A percentile compares a stretch with the other conserved stretches of the same genome.
Evolutionary conservation across 2,797 vertebrate species (phyloP).

Genomic region (Enteromius fasciolatus): DNA sequence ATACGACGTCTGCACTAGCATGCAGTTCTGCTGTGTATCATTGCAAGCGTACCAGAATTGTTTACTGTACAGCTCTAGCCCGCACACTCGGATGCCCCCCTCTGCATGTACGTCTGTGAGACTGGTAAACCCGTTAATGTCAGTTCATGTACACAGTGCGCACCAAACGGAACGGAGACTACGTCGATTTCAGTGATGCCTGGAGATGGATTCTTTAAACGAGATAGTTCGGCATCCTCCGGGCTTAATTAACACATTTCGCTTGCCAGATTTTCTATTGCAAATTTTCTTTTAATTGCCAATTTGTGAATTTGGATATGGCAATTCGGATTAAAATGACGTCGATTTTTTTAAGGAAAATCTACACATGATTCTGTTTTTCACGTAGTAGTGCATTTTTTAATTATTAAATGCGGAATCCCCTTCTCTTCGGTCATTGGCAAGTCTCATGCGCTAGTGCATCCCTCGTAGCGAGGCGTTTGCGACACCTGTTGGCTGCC

Average conservation of each 20-base stretch:
- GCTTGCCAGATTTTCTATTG: not conserved
- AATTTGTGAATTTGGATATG: not conserved
- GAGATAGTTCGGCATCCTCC: not conserved
- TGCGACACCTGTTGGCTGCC: conserved; percentile 59
- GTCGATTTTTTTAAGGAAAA: not conserved
- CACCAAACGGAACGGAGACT: not conserved
- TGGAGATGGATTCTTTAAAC: not conserved
- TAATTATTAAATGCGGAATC: conserved; percentile 62
- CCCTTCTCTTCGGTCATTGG: conserved; percentile 52
- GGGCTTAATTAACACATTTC: conserved; percentile 10
- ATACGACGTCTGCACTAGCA: conserved; percentile 55
- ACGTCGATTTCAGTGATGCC: conserved; percentile 10
- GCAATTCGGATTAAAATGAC: not conserved
- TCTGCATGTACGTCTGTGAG: conserved; percentile 24
- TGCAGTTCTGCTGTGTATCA: conserved; percentile 47
- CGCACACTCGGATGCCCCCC: conserved; percentile 39
- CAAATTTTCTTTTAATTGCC: not conserved
- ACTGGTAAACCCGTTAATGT: conserved; percentile 35
- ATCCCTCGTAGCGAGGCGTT: conserved; percentile 15
- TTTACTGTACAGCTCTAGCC: conserved; percentile 53
- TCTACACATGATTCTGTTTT: not conserved
- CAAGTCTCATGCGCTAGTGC: conserved; percentile 36
- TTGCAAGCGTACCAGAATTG: conserved; percentile 58
- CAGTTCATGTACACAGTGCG: conserved; percentile 12
- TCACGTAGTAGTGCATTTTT: conserved; percentile 17